Conservation (phyloP, 37 sponge, comb jelly and placozoan species). For the Spongia lamella region DNA sequence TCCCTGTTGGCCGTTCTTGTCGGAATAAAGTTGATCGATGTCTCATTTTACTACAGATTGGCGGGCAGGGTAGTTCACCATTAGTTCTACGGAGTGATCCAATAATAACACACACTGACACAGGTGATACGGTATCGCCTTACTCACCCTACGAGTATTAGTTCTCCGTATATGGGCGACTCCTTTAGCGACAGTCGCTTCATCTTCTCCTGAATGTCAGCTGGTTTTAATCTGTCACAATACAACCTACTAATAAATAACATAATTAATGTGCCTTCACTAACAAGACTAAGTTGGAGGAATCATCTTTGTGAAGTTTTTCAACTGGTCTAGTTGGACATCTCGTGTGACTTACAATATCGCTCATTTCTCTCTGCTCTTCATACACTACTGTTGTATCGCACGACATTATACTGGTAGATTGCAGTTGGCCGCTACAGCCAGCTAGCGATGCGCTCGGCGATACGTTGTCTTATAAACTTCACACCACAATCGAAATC, state of each 20-base stretch:
- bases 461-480: no score
- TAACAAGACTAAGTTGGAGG: no score
- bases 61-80: slow-evolving; percentile 68
- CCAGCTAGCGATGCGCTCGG: no score
- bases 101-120: background rate
- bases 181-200: slow-evolving; percentile 10
- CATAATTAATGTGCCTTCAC: no score
- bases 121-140: background rate
- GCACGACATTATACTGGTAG: no score
- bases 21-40: slow-evolving; percentile 47
- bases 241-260: background rate
- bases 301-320: no score
- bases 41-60: slow-evolving; percentile 66
- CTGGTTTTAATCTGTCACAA: slow-evolving; percentile 8
- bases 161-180: slow-evolving; percentile 81
- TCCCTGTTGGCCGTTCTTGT: slow-evolving; percentile 61
- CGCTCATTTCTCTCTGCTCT: no score
- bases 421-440: no score
- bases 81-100: slow-evolving; percentile 53
- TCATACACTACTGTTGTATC: no score
- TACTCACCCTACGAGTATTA: slow-evolving; percentile 82
- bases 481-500: no score
- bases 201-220: slow-evolving; percentile 22
- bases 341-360: no score
- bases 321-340: no score